Percentiles rank a stretch among this genome's conserved stretches.
Conservation (phyloP, 2,888 invertebrate species). For the Sussaba pulchella region DNA sequence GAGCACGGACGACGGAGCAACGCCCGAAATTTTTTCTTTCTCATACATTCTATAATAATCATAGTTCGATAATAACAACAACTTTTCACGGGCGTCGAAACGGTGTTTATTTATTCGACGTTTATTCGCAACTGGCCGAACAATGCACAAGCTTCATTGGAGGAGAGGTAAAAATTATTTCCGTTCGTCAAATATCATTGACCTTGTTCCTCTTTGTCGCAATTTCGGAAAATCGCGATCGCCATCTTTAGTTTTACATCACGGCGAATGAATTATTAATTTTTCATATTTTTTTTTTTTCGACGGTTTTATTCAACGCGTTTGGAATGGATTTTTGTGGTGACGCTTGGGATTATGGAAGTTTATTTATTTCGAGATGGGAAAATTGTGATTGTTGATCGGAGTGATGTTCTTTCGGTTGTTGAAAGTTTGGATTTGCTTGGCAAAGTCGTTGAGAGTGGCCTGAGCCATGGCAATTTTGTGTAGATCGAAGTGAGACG, state of each 20-base stretch:
- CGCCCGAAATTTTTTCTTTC: conserved; percentile 55
- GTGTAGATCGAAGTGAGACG: too few relatives aligned
- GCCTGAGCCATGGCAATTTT: neutral
- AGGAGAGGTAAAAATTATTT: conserved; percentile 65
- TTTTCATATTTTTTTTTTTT: neutral
- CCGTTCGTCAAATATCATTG: conserved; percentile 53
- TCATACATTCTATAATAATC: conserved; percentile 56
- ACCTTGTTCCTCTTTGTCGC: conserved; percentile 46
- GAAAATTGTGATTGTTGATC: conserved; percentile 24
- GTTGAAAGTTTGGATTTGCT: conserved; percentile 2
- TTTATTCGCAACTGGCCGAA: conserved; percentile 60
- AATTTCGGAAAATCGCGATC: conserved; percentile 52
- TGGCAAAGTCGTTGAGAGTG: neutral
- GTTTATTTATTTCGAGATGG: too few relatives aligned
- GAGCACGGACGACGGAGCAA: conserved; percentile 61
- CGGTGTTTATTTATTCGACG: conserved; percentile 39
- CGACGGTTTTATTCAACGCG: too few relatives aligned
- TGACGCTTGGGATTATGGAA: too few relatives aligned
- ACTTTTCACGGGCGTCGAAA: conserved; percentile 55
- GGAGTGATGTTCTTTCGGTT: neutral
- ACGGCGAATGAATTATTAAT: neutral
- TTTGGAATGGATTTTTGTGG: too few relatives aligned
- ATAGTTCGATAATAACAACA: conserved; percentile 36
- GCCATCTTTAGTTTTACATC: conserved; percentile 58
- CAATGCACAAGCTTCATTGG: conserved; percentile 71